Evolutionary conservation across 2,113 vertebrate species (phyloP).

Genomic region (Bos indicus): DNA sequence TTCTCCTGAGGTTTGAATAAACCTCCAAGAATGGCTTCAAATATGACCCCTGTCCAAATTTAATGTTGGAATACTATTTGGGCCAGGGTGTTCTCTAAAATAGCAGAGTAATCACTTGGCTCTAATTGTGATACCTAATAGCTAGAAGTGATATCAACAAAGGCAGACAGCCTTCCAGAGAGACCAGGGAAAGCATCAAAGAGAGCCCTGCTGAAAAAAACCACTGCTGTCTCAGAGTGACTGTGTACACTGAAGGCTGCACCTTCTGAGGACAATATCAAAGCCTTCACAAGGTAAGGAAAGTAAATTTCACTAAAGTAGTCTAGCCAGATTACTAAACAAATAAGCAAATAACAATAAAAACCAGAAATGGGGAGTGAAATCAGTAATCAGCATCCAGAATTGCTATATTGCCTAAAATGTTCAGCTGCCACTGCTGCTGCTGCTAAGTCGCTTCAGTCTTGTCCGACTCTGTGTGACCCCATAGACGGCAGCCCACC

Average conservation of each 20-base stretch:
- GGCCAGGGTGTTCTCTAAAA: not conserved
- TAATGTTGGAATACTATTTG: not conserved
- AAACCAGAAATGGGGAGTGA: not conserved
- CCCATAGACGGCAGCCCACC: no score
- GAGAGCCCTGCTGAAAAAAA: not conserved
- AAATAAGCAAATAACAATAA: not conserved
- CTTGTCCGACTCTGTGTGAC: no score
- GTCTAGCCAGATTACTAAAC: not conserved
- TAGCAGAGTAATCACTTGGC: not conserved
- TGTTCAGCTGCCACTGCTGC: no score
- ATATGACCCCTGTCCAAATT: not conserved
- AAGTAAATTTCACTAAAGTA: not conserved
- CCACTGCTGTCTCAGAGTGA: not conserved
- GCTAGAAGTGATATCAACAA: not conserved
- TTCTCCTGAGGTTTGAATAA: not conserved
- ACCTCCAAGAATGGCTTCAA: not conserved
- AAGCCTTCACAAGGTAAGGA: not conserved
- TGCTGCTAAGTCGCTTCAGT: no score
- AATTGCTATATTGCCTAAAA: not conserved
- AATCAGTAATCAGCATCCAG: not conserved
- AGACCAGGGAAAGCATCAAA: not conserved
- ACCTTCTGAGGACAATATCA: not conserved
- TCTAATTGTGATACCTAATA: not conserved
- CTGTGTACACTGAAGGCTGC: not conserved
- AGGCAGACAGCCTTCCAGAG: not conserved